Conservation (phyloP, 2,113 vertebrate species). For the Poecilia latipinna region DNA sequence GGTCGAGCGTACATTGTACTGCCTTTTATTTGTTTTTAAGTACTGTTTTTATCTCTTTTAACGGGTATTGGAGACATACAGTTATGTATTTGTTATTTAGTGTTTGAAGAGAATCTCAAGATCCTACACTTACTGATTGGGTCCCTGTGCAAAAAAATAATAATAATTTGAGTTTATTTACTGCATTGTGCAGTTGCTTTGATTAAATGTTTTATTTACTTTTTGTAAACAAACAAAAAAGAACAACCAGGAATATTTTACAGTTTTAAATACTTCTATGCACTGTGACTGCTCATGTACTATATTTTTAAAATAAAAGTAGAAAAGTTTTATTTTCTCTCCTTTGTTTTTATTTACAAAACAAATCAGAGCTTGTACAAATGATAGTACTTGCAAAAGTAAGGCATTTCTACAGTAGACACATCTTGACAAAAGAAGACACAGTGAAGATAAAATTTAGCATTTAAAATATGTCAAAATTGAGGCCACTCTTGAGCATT, state of each 20-base stretch:
- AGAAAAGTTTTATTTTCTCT: neutral
- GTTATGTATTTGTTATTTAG: neutral
- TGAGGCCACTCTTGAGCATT: neutral
- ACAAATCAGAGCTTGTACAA: slow-evolving; percentile 27
- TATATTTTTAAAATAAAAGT: slow-evolving; percentile 56
- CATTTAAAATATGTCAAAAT: slow-evolving; percentile 4
- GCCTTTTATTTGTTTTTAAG: neutral
- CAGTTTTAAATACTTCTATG: neutral
- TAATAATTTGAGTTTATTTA: slow-evolving; percentile 12
- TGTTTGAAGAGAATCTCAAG: neutral
- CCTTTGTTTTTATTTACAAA: slow-evolving; percentile 16
- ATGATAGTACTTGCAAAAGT: slow-evolving; percentile 27
- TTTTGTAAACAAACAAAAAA: slow-evolving; percentile 16
- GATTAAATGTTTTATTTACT: neutral
- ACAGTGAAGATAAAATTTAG: neutral
- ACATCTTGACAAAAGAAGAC: slow-evolving; percentile 4
- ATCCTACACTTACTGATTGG: neutral
- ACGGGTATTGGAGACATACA: neutral
- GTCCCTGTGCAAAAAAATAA: neutral
- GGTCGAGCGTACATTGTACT: neutral
- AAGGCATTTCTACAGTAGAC: slow-evolving; percentile 29
- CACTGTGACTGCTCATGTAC: slow-evolving; percentile 21
- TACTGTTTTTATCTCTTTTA: neutral
- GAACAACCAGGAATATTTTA: slow-evolving; percentile 11
- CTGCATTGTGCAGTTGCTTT: neutral